Evolutionary conservation across 2,888 invertebrate genomes (phyloP), one percentile per base, ranked within the genome.

Genomic region (Volucella bombylans): DNA sequence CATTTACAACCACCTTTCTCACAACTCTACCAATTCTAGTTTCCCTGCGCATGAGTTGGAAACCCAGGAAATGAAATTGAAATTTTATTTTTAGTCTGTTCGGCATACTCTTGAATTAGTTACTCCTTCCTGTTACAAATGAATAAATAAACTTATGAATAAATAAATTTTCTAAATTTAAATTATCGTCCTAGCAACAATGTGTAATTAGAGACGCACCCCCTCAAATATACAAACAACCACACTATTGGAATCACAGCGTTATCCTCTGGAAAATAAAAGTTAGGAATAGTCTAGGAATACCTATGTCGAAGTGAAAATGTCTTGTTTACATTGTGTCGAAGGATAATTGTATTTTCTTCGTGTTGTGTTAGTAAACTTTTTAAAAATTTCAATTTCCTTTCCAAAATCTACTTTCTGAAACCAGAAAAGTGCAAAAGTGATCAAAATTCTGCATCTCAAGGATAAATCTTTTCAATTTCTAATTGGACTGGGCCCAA

Each of bases 301-400:
- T 15, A 76, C 61, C 65, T 54, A 71, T 55, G 61, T 23, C 23
- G 67, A 80, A 74, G 83, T 67, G 18, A 76, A 73, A 83, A 69
- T 83, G 83, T 76, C 73, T 80, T 83, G 83, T 83, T 83, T 80
- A 83, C 83, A 83, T 83, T 76, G 62, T 76, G 45, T 23, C 31
- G 10, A 69, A 39, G 23, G 57, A 83, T 54, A 73, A 49, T 54
- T 64, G 8, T 23, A 6, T 71, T 68, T 62, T 62, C 43, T 47
- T 59, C 64, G 18, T 14, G 12, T 9, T 57, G n/a, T 52, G 45
- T 47, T 61, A 64, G 11, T 18, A 45, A 61, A 45, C 64, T 50
- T 50, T 18, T 15, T 43, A 2, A 50, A 55, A 54, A 15, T 31
- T 49, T 0, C 11, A 14, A 38, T n/a, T 31, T 47, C 0, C 1